Evolutionary conservation across 2,113 vertebrate genomes (phyloP), one percentile per base, ranked within the genome.

Genomic region (Xenopus borealis): DNA sequence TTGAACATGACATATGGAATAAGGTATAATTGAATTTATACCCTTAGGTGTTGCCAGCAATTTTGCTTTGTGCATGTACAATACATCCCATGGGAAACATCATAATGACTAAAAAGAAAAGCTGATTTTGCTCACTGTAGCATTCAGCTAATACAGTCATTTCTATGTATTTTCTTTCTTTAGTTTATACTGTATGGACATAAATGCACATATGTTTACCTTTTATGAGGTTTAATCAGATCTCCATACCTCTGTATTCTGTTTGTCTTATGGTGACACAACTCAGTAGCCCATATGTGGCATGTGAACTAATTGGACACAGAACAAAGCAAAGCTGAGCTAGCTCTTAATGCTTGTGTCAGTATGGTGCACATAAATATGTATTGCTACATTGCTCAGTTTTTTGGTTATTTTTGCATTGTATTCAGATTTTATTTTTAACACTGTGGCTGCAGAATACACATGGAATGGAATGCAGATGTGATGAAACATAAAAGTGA

Each of bases 1-100:
- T 11, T 62, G 59, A 75, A 67, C n/a, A 66, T 69, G 73, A 75
- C 73, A 75, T 75, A 75, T 69, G 66, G 66, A 75, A 75, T 69
- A 62, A 69, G 73, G 73, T 75, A 69, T 75, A 75, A 75, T 75
- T 75, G 73, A 75, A 75, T 75, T 75, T 75, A 63, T 69, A 55
- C 73, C 73, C 73, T 75, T 69, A 75, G 73, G 73, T 69, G 73
- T 69, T 75, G 66, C 73, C 73, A 75, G 73, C 57, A 69, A 52
- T 75, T 62, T 27, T 75, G 66, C 61, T 69, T 75, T 69, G 58
- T 75, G 66, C 58, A 44, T 59, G 62, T 69, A 50, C 58, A 69
- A 69, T 40, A 62, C 12, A 69, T 69, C 73, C 73, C 73, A 44
- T 63, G 58, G 33, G 66, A 75, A 45, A 27, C 73, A 69, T 75